Conservation (phyloP, 2,113 vertebrate species). For the Glaucidium brasilianum region DNA sequence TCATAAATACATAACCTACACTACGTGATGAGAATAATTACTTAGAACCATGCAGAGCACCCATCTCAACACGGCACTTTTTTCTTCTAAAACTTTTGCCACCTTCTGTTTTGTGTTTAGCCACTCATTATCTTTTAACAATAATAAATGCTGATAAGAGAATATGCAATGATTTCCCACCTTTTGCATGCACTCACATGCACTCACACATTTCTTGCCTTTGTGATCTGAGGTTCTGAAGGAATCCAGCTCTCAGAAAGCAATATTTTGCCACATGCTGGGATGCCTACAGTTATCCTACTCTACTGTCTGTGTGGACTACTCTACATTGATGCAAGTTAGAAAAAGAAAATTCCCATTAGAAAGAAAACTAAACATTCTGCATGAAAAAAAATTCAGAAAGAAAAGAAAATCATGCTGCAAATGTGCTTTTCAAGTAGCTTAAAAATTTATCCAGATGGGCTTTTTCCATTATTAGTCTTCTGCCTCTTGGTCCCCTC, state of each 20-base stretch:
- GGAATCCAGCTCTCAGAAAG: background rate
- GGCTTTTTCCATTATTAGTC: conserved; percentile 1
- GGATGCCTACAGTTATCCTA: background rate
- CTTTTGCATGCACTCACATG: background rate
- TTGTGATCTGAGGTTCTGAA: background rate
- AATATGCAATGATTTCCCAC: background rate
- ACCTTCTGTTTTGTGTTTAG: background rate
- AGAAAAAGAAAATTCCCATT: background rate
- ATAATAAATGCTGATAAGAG: background rate
- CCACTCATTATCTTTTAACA: background rate
- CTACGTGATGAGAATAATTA: background rate
- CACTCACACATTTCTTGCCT: background rate
- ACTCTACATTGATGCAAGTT: background rate
- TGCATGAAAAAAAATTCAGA: background rate
- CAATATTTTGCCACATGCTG: background rate
- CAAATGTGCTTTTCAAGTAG: background rate
- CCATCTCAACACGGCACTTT: background rate
- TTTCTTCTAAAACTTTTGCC: background rate
- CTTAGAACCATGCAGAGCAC: background rate
- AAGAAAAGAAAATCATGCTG: background rate
- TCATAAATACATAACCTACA: conserved; percentile 25
- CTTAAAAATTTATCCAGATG: background rate
- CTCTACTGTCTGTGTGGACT: background rate
- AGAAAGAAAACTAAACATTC: background rate
- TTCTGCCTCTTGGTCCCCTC: background rate